Evolutionary conservation across 1,140 invertebrate species (phyloP), one percentile per base, ranked within the genome.

Genomic region (Bacillus rossius): DNA sequence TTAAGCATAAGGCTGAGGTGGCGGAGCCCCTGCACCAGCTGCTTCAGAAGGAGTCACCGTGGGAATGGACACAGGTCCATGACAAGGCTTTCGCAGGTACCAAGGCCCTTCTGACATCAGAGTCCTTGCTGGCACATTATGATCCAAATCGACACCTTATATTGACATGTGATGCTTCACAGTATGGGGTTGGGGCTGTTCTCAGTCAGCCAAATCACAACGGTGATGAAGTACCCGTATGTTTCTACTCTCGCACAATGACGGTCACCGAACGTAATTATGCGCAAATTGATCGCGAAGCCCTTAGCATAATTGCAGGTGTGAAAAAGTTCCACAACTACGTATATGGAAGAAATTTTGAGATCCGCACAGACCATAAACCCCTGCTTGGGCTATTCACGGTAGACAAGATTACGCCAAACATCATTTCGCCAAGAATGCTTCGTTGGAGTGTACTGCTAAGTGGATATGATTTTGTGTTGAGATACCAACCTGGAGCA

Each of bases 281-380:
- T 54, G 60, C 71, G 7, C 75, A 77, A 58, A 70, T 77, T 19
- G 72, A 82, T 38, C 75, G 72, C 58, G 78, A 81, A 65, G 70
- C 67, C 20, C 57, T 80, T 8, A 34, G 29, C 29, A 34, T 34
- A 34, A 34, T 34, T 34, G 29, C 10, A 7, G 29, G 29, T n/a
- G 29, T 34, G 29, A n/a, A 34, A 34, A 34, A 34, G 29, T 34
- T 34, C 29, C 29, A 34, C 29, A 34, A 34, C 10, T 34, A 7
- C 29, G 29, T 34, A 10, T 34, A 34, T 34, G 29, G 29, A 4
- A 4, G 29, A 34, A 4, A 34, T 10, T 34, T 34, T 7, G 57
- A 61, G 1, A 41, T 77, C 61, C 75, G 75, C 47, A n/a, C n/a
- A n/a, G n/a, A n/a, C n/a, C n/a, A n/a, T n/a, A 64, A 73, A 38